Evolutionary conservation across 1,140 invertebrate genomes (phyloP), one percentile per base, ranked within the genome.

Genomic region (Dolichoris vasculosae): DNA sequence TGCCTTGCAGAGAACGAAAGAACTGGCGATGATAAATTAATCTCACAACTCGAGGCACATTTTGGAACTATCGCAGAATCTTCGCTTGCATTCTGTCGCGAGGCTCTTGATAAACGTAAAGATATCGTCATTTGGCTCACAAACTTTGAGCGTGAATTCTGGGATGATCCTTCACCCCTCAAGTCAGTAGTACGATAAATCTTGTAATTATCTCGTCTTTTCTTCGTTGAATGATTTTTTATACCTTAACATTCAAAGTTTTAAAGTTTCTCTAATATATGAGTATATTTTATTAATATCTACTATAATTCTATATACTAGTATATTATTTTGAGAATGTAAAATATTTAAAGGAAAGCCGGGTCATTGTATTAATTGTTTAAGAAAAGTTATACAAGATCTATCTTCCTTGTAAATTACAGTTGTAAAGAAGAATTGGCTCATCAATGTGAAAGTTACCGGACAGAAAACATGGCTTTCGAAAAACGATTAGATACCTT

Each of bases 41-140:
- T 90, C 0, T 43, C 75, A 0, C 35, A 51, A 13, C 11, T 91
- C 67, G 83, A 89, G 30, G 81, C 55, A 15, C 87, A 86, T 20
- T n/a, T 90, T 6, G 69, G 73, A 0, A 73, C 86, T 20, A 78
- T 90, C 11, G 80, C 85, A 2, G 86, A 88, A 15, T 71, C 32
- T 7, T 89, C 77, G 32, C 38, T 82, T 13, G 75, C 64, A 0
- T 38, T 91, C 0, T 91, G 88, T 20, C 63, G 83, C 15, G 88
- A 88, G 0, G 26, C 84, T 0, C 63, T 91, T 17, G 76, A 83
- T 0, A 89, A 89, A 17, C 88, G 88, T 32, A 84, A 78, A 2
- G 83, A 87, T 11, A 85, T 91, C 20, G 69, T 88, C 1, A 38
- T 77, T 6, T 89, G 83, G 63, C 63, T 90, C 35, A 77, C 51